phyloP scores from a whole-genome alignment of 2,113 vertebrate species.

The Aphyosemion australe region DNA sequence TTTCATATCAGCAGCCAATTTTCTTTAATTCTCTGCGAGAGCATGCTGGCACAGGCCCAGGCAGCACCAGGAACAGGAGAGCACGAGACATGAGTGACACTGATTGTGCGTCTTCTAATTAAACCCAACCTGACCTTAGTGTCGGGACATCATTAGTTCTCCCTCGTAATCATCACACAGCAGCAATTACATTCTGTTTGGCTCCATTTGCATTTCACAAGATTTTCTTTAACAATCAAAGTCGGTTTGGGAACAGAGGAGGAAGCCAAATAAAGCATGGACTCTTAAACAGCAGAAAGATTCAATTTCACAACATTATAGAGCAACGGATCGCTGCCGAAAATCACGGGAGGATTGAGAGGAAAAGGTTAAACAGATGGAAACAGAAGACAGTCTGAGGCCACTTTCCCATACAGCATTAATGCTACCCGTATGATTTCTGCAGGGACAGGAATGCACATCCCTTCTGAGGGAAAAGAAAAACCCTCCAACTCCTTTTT shows the following conservation, averaged over 20 bases:
- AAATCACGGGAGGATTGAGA: conserved; percentile 24
- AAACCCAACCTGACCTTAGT: conserved; percentile 95
- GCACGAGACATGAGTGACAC: conserved; percentile 87
- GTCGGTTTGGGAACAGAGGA: conserved; percentile 49
- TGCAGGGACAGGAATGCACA: conserved; percentile 13
- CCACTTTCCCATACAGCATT: conserved; percentile 26
- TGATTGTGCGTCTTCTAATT: conserved; percentile 96
- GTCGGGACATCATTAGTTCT: conserved; percentile 97
- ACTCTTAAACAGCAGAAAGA: conserved; percentile 20
- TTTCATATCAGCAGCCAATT: conserved; percentile 84
- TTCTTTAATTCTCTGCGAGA: conserved; percentile 83
- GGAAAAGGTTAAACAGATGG: conserved; percentile 37
- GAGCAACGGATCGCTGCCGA: conserved; percentile 20
- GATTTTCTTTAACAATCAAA: conserved; percentile 79
- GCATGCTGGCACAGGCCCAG: conserved; percentile 87
- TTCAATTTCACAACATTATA: conserved; percentile 36
- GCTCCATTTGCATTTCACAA: conserved; percentile 86
- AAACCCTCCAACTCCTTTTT: neutral
- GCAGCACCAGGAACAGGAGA: conserved; percentile 70
- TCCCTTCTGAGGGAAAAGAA: neutral
- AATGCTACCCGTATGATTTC: conserved; percentile 40
- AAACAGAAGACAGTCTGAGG: conserved; percentile 18
- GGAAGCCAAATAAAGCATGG: conserved; percentile 44
- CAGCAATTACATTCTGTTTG: conserved; percentile 92
- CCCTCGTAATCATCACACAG: conserved; percentile 89